phyloP scores from a whole-genome alignment of 1,140 invertebrate genomes.

The Anadara kagoshimensis region DNA sequence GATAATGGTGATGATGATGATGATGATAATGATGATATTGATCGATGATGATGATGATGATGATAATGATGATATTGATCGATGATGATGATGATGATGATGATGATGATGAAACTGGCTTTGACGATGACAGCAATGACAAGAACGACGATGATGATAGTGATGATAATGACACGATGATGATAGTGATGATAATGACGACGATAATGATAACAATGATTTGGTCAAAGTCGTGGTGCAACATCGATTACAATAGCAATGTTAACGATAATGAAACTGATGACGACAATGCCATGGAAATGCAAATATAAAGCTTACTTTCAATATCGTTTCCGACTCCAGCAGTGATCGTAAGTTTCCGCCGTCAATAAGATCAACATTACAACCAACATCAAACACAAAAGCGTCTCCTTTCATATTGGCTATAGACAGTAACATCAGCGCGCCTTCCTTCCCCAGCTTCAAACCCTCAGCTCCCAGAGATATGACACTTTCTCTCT shows the following conservation, averaged over 20 bases:
- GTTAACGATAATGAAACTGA: no score
- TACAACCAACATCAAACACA: slow-evolving; percentile 91
- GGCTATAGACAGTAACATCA: slow-evolving; percentile 91
- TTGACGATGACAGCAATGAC: no score
- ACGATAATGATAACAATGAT: not conserved
- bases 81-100: not conserved
- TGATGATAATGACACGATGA: not conserved
- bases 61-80: no score
- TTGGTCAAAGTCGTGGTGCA: no score
- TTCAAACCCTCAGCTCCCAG: slow-evolving; percentile 27
- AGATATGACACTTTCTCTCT: slow-evolving; percentile 8
- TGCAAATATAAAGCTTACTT: slow-evolving; percentile 82
- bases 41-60: not conserved
- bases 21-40: not conserved
- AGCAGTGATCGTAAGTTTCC: slow-evolving; percentile 87
- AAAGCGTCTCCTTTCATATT: slow-evolving; percentile 80
- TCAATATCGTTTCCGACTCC: slow-evolving; percentile 87
- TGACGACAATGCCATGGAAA: no score
- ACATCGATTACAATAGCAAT: no score
- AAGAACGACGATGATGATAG: not conserved
- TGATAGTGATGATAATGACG: not conserved
- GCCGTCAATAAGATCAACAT: slow-evolving; percentile 79
- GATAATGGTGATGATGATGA: not conserved
- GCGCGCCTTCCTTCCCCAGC: slow-evolving; percentile 21
- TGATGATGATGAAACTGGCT: no score